Conservation (phyloP, 2,797 vertebrate genomes). For the Acrossocheilus wenchowensis region DNA sequence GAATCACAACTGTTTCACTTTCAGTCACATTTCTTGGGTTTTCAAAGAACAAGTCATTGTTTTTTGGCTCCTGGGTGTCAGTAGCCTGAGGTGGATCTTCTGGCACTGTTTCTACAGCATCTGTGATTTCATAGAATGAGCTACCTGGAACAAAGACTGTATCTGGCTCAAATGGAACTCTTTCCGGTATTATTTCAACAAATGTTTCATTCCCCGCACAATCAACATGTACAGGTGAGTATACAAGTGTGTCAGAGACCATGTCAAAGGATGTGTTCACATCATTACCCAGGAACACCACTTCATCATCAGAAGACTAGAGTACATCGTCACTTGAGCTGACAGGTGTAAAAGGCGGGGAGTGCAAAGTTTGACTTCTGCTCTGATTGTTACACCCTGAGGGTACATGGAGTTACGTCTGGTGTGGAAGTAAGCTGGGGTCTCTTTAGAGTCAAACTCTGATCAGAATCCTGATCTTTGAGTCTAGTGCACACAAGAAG, state of each 20-base stretch:
- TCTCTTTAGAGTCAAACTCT: not conserved
- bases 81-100: constrained; percentile 6
- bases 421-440: not conserved
- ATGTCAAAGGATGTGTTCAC: constrained; percentile 28
- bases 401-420: not conserved
- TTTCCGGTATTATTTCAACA: not conserved
- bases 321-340: not conserved
- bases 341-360: not conserved
- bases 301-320: constrained; percentile 21
- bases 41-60: constrained; percentile 31
- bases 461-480: constrained; percentile 22
- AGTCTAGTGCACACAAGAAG: constrained; percentile 33
- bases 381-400: not conserved
- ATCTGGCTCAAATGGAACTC: not conserved
- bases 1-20: constrained; percentile 7
- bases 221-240: constrained; percentile 16
- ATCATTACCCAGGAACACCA: constrained; percentile 25
- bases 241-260: constrained; percentile 36
- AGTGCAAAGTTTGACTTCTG: constrained; percentile 1
- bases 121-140: not conserved
- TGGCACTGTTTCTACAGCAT: not conserved
- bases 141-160: not conserved
- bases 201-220: not conserved
- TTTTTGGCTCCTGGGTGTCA: not conserved
- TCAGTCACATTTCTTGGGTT: constrained; percentile 29